Evolutionary conservation across 2,113 vertebrate genomes (phyloP).

Genomic region (Tachuris rubrigastra): DNA sequence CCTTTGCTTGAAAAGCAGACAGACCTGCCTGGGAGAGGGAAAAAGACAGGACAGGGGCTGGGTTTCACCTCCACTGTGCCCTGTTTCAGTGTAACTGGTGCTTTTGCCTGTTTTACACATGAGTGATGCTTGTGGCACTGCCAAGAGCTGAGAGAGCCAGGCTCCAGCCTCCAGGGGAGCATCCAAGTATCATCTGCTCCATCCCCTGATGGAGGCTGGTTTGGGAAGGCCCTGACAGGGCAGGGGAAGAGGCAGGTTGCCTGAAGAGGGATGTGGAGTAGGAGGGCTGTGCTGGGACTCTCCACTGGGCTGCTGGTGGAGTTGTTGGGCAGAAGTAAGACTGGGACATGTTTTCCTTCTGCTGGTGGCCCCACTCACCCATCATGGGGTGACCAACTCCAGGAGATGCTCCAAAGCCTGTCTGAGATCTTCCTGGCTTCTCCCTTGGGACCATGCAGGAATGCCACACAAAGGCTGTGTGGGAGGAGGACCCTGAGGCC

Average conservation of each 20-base stretch:
- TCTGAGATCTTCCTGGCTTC: not conserved
- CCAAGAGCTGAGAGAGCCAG: not conserved
- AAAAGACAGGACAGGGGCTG: not conserved
- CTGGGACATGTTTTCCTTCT: not conserved
- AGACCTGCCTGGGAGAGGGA: not conserved
- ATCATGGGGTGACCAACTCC: not conserved
- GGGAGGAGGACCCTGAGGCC: not conserved
- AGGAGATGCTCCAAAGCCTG: not conserved
- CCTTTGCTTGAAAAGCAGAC: not conserved
- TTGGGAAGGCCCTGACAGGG: not conserved
- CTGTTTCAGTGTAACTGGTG: not conserved
- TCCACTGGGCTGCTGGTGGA: not conserved
- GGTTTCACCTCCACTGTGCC: not conserved
- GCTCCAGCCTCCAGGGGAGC: not conserved
- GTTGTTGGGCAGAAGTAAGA: not conserved
- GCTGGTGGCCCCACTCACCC: not conserved
- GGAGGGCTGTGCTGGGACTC: not conserved
- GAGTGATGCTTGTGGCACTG: not conserved
- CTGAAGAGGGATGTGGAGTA: not conserved
- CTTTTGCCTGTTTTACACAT: not conserved
- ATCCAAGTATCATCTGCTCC: not conserved
- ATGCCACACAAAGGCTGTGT: not conserved
- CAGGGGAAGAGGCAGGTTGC: not conserved
- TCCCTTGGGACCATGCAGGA: accelerated
- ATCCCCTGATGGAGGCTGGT: not conserved